Percentiles rank a stretch among this genome's conserved stretches.
These are phyloP conservation scores for Halcyon badia DNA, from an alignment of 2,797 vertebrate genomes.

Conservation along the genomic window DNA sequence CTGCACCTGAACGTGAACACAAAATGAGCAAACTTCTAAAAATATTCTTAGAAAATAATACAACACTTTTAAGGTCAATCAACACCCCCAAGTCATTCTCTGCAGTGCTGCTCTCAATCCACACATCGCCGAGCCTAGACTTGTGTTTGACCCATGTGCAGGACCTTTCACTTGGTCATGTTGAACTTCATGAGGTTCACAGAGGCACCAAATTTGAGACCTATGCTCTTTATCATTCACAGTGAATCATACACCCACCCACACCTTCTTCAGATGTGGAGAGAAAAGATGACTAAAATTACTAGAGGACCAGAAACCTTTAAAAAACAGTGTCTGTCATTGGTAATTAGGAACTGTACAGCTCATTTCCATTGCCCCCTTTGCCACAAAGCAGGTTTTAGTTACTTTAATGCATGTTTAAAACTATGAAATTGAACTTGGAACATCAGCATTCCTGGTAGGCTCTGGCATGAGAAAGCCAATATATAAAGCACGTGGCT, in stretches of 20 bases:
- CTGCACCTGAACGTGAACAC: background rate
- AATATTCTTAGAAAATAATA: background rate
- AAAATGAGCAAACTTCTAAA: background rate
- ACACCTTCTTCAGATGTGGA: accelerated
- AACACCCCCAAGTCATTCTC: background rate
- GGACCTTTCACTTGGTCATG: background rate
- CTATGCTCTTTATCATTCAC: background rate
- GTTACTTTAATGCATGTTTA: background rate
- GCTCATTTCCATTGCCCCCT: background rate
- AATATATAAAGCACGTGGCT: background rate
- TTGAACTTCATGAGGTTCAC: too few species aligned
- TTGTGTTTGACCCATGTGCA: background rate
- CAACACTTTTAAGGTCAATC: background rate
- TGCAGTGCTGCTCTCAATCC: background rate
- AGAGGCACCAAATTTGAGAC: background rate
- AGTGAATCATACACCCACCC: accelerated
- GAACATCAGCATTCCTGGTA: background rate
- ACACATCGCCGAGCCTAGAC: background rate
- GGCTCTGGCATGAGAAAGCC: background rate
- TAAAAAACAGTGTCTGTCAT: background rate
- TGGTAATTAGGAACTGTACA: background rate
- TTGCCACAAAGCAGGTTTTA: background rate
- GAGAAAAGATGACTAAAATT: background rate
- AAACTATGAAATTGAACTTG: background rate
- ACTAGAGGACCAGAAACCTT: background rate